Base-by-base conservation (phyloP, 2,797 vertebrate species). In the Phoeniculus purpureus region DNA sequence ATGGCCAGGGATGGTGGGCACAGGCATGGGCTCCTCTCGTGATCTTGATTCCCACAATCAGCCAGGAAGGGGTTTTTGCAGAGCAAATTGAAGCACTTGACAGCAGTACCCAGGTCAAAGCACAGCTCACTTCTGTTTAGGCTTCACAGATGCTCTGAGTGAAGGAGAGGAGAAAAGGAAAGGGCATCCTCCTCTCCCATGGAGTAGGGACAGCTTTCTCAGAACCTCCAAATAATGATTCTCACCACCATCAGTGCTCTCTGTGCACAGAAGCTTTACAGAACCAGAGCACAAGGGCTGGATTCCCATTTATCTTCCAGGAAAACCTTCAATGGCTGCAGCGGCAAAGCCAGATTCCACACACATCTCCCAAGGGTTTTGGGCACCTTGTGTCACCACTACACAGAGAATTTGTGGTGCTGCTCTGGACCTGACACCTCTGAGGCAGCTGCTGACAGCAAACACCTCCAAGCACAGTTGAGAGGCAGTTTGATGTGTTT, bases 41-140 rank as follows among this genome's bases (percentile, higher is more conserved):
- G 54, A 68, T 4, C 59, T 45, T 51, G 50, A n/a, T 0, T 90
- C 78, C 78, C 55, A 72, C 26, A 89, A 55, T 48, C 72, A 80
- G 68, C 15, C 15, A 80, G 59, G 31, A 47, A 60, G 71, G 37
- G 26, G 52, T 85, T 86, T 76, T 80, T 6, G 0, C 54, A 76
- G 29, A 64, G 37, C 72, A 92, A 91, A 93, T 56, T 61, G 85
- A 70, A 92, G 72, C 47, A 40, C 23, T 68, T 89, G 86, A 75
- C 76, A 80, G 89, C 72, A 85, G 9, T 48, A 94, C 91, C 58
- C 73, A 90, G 92, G 92, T 90, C 86, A 93, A 92, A 82, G 61
- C 75, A 86, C 81, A 81, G 75, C 65, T 84, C 43, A 43, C 43
- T 43, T 43, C 87, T 64, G 48, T 40, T 87, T 60, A 62, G 64